Percentiles rank a stretch among this genome's conserved stretches.
Conservation (phyloP, 2,888 invertebrate genomes). For the Drosophila longiperda region DNA sequence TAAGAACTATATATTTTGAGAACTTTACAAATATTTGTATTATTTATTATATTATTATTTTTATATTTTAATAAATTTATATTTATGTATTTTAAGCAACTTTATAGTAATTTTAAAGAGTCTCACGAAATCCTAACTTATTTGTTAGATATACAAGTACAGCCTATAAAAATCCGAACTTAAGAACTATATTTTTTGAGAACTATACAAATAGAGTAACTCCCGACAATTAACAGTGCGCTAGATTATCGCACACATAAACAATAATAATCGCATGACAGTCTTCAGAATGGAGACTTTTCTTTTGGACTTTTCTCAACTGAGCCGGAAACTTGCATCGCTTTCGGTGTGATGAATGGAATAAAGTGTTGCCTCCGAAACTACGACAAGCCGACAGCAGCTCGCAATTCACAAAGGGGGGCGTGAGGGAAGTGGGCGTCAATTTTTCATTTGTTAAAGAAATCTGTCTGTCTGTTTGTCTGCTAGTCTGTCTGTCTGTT, state of each 20-base stretch:
- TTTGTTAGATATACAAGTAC: too few species aligned
- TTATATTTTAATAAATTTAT: background rate
- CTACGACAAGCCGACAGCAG: constrained; percentile 16
- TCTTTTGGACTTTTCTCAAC: constrained; percentile 29
- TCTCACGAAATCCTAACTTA: background rate
- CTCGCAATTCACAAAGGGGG: background rate
- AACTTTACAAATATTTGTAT: background rate
- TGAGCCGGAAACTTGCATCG: constrained; percentile 52
- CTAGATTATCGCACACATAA: constrained; percentile 69
- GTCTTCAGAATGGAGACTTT: constrained; percentile 13
- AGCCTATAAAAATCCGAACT: too few species aligned
- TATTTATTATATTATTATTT: background rate
- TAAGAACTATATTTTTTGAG: background rate
- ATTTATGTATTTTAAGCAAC: background rate
- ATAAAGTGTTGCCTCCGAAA: constrained; percentile 7
- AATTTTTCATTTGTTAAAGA: constrained; percentile 66
- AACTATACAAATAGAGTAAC: background rate
- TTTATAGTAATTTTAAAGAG: background rate
- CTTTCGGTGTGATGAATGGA: constrained; percentile 57
- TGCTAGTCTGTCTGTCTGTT: background rate
- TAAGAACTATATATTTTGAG: too few species aligned
- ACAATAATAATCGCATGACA: constrained; percentile 67
- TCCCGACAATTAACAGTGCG: constrained; percentile 23
- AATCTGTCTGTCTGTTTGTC: constrained; percentile 12
- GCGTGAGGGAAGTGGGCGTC: constrained; percentile 28